phyloP scores from a whole-genome alignment of 2,113 vertebrate genomes.

The Eulemur macaco region DNA sequence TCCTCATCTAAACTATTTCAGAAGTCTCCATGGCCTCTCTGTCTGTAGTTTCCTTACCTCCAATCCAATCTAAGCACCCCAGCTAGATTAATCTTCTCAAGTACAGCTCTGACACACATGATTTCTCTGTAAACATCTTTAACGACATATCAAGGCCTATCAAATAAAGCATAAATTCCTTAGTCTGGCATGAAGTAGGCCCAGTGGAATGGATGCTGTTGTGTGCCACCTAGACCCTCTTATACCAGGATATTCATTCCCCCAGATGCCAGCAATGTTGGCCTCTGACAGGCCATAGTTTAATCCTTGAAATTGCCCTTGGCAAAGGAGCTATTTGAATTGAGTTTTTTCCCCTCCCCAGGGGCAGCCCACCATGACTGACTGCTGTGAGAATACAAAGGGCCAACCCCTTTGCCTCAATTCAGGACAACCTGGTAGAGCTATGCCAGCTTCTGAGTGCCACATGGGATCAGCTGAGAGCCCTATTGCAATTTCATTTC shows the following conservation, averaged over 20 bases:
- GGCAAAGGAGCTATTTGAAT: conserved; percentile 20
- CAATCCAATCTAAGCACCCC: conserved; percentile 46
- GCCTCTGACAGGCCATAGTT: conserved; percentile 15
- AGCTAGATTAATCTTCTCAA: conserved; percentile 37
- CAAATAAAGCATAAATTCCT: conserved; percentile 40
- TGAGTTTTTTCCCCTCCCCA: neutral
- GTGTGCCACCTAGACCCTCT: neutral
- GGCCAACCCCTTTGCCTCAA: neutral
- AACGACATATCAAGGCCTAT: neutral
- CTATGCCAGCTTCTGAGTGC: neutral
- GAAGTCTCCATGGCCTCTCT: conserved; percentile 31
- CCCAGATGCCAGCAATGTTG: neutral
- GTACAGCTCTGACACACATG: conserved; percentile 38
- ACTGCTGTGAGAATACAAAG: neutral
- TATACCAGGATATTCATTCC: neutral
- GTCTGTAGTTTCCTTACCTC: conserved; percentile 33
- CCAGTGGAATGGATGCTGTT: neutral
- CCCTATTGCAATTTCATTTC: neutral
- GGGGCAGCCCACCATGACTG: neutral
- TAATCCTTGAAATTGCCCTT: conserved; percentile 39
- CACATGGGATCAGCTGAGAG: neutral
- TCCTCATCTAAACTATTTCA: conserved; percentile 55
- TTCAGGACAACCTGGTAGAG: neutral
- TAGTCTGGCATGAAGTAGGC: neutral
- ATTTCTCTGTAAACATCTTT: conserved; percentile 45